phyloP scores from a whole-genome alignment of 1,140 invertebrate genomes.

The Trachelipus rathkii region DNA sequence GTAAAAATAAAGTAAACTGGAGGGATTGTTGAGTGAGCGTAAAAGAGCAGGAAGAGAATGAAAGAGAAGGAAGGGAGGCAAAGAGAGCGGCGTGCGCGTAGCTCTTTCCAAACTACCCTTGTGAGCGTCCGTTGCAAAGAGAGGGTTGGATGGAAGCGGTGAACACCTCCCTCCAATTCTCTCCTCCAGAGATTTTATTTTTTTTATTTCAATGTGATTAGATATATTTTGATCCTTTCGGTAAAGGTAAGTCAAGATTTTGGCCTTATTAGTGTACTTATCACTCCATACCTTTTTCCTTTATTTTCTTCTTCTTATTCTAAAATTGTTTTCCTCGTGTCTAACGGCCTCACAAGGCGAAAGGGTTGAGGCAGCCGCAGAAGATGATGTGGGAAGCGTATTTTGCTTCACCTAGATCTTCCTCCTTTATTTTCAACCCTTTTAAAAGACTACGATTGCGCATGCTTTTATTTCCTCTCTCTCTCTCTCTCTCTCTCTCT shows the following conservation, averaged over 20 bases:
- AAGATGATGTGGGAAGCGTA: not conserved
- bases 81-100: not conserved
- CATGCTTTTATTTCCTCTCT: not conserved
- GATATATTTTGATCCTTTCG: not conserved
- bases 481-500: not conserved
- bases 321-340: too few species aligned
- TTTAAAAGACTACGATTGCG: not conserved
- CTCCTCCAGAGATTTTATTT: conserved; percentile 4
- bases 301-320: too few species aligned
- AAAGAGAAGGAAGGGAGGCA: not conserved
- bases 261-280: too few species aligned
- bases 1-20: too few species aligned
- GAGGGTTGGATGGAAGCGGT: not conserved
- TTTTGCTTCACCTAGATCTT: not conserved
- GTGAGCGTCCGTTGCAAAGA: not conserved
- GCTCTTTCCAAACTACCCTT: conserved; percentile 11
- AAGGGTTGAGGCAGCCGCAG: not conserved
- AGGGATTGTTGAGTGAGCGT: too few species aligned
- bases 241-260: too few species aligned
- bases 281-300: too few species aligned
- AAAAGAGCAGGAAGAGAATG: not conserved
- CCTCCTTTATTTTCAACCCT: not conserved
- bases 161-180: conserved; percentile 1
- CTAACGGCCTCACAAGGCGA: too few species aligned
- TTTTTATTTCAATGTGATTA: not conserved